Percentiles rank a stretch among this genome's conserved stretches.
These are phyloP conservation scores for Macroramphosus scolopax DNA, from an alignment of 2,797 vertebrate genomes.

Conservation along the genomic window DNA sequence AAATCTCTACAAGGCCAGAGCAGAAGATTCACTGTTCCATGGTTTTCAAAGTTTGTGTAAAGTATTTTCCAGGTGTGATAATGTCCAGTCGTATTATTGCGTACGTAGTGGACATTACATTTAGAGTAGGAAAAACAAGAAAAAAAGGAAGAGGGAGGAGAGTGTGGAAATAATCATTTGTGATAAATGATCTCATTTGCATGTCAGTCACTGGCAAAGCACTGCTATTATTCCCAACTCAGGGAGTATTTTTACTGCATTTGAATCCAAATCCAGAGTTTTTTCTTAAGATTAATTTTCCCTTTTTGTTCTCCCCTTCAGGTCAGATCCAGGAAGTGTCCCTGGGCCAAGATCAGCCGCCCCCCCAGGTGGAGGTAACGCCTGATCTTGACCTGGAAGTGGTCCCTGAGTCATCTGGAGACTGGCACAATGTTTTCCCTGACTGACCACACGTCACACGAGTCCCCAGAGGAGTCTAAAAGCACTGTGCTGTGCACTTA, in stretches of 20 bases:
- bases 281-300: slow-evolving; percentile 3
- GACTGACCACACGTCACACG: slow-evolving; percentile 47
- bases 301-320: slow-evolving; percentile 10
- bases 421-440: slow-evolving; percentile 92
- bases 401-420: slow-evolving; percentile 84
- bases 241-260: too few species aligned
- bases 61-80: too few species aligned
- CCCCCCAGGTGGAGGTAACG: slow-evolving; percentile 77
- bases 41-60: too few species aligned
- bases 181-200: slow-evolving; percentile 33
- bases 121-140: slow-evolving; percentile 1
- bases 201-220: slow-evolving; percentile 18
- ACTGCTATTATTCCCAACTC: slow-evolving; percentile 9
- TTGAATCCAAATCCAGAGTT: too few species aligned
- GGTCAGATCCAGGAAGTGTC: slow-evolving; percentile 76
- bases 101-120: not conserved
- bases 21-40: too few species aligned
- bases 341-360: slow-evolving; percentile 73
- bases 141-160: slow-evolving; percentile 6
- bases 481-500: slow-evolving; percentile 15
- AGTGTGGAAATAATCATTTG: slow-evolving; percentile 18
- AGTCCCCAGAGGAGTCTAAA: not conserved
- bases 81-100: too few species aligned
- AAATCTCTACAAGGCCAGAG: too few species aligned
- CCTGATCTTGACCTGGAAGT: slow-evolving; percentile 88